phyloP scores from a whole-genome alignment of 2,797 vertebrate genomes.

The Pseudochirops cupreus region DNA sequence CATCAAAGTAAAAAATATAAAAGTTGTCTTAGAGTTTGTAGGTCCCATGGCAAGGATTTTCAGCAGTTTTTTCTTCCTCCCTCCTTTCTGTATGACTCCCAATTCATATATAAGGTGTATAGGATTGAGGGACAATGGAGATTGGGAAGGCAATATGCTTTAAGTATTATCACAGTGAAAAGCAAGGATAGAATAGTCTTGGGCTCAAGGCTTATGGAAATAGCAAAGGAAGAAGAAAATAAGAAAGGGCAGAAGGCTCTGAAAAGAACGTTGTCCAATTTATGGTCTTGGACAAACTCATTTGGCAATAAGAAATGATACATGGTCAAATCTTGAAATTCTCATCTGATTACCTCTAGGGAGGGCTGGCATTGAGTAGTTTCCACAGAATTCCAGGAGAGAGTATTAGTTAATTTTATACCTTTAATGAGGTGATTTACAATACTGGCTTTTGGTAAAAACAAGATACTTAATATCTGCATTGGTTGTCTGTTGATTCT shows the following conservation, averaged over 20 bases:
- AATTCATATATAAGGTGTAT: not conserved
- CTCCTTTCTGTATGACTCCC: not conserved
- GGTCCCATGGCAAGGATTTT: conserved; percentile 22
- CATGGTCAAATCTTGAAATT: not conserved
- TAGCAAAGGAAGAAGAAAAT: not conserved
- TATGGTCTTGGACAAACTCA: fast-evolving
- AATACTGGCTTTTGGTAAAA: not conserved
- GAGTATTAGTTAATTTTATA: conserved; percentile 10
- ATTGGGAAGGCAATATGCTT: not conserved
- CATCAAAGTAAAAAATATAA: not conserved
- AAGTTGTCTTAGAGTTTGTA: not conserved
- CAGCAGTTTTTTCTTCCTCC: conserved; percentile 15
- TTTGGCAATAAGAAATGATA: not conserved
- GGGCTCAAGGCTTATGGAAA: not conserved
- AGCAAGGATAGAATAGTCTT: not conserved
- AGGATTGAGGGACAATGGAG: not conserved
- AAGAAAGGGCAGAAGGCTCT: not conserved
- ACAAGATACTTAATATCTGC: not conserved
- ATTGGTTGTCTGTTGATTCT: not conserved
- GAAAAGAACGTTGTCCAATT: fast-evolving
- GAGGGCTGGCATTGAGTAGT: not conserved
- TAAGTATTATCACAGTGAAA: not conserved
- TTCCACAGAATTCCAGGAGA: not conserved
- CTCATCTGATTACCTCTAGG: not conserved
- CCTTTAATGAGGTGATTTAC: not conserved